A percentile compares a stretch with the other conserved stretches of the same genome.
Conservation (phyloP, 2,113 vertebrate species). For the Cryptomyrus ogoouensis region DNA sequence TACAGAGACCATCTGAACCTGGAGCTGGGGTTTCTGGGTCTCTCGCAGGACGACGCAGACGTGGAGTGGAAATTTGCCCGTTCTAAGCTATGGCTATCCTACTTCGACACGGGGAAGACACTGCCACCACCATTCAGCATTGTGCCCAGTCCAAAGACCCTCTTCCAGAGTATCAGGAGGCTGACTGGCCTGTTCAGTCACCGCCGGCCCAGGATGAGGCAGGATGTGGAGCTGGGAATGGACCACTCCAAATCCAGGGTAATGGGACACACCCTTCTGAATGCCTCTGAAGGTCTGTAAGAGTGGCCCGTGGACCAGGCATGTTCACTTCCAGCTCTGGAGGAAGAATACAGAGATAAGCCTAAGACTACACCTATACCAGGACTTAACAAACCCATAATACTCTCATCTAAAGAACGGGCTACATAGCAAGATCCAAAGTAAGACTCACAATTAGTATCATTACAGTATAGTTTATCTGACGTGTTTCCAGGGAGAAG, state of each 20-base stretch:
- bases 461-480: neutral
- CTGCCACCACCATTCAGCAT: slow-evolving; percentile 81
- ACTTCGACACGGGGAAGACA: slow-evolving; percentile 83
- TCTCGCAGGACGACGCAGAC: slow-evolving; percentile 74
- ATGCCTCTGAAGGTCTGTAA: neutral
- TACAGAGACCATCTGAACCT: neutral
- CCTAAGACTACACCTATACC: neutral
- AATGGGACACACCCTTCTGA: slow-evolving; percentile 33
- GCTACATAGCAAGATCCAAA: neutral
- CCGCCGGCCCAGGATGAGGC: slow-evolving; percentile 65
- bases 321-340: neutral
- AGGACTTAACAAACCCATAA: neutral
- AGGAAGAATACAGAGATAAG: neutral
- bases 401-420: neutral
- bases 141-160: slow-evolving; percentile 80
- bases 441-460: neutral
- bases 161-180: slow-evolving; percentile 69
- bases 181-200: slow-evolving; percentile 68
- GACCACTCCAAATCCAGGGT: slow-evolving; percentile 79
- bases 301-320: neutral
- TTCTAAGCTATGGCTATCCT: slow-evolving; percentile 81
- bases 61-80: slow-evolving; percentile 87
- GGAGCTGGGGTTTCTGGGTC: slow-evolving; percentile 11
- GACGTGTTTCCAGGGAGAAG: neutral
- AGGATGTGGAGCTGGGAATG: slow-evolving; percentile 75